These are phyloP conservation scores for Adoxophyes honmai DNA, from an alignment of 1,140 invertebrate genomes.

Conservation along the genomic window DNA sequence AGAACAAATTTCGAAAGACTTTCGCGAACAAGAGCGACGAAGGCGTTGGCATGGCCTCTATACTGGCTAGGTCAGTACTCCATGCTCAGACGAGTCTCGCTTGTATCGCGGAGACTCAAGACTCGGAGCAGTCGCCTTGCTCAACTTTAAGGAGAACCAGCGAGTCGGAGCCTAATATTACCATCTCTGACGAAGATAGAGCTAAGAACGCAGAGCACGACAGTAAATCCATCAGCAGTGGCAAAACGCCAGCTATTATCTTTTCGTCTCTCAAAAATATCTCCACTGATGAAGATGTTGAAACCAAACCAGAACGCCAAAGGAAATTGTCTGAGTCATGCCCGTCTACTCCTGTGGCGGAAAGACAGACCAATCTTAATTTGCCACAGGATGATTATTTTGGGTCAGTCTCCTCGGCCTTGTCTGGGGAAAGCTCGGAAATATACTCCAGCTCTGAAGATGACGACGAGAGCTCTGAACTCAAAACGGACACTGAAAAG, in stretches of 20 bases:
- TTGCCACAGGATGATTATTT: conserved; percentile 59
- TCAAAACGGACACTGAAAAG: conserved; percentile 49
- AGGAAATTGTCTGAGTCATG: conserved; percentile 68
- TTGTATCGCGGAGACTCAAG: conserved; percentile 77
- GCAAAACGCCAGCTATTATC: conserved; percentile 50
- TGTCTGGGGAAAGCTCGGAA: conserved; percentile 69
- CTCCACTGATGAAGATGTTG: conserved; percentile 32
- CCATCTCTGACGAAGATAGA: conserved; percentile 42
- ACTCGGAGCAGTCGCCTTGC: conserved; percentile 68
- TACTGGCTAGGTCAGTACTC: conserved; percentile 81
- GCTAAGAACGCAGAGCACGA: conserved; percentile 15
- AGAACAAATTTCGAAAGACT: conserved; percentile 75
- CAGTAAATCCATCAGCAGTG: conserved; percentile 19
- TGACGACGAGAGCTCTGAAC: conserved; percentile 71
- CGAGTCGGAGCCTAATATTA: conserved; percentile 59
- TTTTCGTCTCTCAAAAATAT: conserved; percentile 62
- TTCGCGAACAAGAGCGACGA: conserved; percentile 75
- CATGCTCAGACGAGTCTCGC: conserved; percentile 80
- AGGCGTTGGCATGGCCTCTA: conserved; percentile 80
- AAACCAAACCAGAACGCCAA: conserved; percentile 18
- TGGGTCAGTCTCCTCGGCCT: conserved; percentile 62
- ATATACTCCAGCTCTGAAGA: conserved; percentile 67
- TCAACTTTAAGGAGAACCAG: conserved; percentile 64
- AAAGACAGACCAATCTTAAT: conserved; percentile 62
- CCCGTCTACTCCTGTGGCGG: conserved; percentile 58